Conservation (phyloP, 1,140 invertebrate genomes). For the Eufriesea mexicana region DNA sequence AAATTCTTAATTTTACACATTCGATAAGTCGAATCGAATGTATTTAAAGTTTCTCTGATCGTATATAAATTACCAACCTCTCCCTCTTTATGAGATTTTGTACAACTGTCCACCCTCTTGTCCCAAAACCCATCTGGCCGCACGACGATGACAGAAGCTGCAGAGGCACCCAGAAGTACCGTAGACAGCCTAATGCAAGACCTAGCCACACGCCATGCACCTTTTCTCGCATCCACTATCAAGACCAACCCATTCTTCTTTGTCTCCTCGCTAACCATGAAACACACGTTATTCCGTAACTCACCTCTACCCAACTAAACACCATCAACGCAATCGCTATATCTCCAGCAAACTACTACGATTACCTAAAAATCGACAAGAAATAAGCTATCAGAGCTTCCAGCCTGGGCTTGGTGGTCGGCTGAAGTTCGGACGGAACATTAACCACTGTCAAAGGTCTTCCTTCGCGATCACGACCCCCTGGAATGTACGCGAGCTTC, state of each 20-base stretch:
- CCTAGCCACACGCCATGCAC: conserved; percentile 85
- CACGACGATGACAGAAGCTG: conserved; percentile 85
- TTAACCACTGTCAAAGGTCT: conserved; percentile 85
- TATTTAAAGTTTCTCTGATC: background rate
- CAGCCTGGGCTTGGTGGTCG: conserved; percentile 82
- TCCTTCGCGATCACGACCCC: conserved; percentile 86
- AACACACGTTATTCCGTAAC: background rate
- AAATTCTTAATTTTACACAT: too few species aligned
- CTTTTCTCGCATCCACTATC: conserved; percentile 86
- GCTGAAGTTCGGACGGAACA: conserved; percentile 83
- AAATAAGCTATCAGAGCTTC: conserved; percentile 84
- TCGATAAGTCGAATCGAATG: too few species aligned
- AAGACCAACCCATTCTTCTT: conserved; percentile 84
- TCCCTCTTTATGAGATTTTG: conserved; percentile 85
- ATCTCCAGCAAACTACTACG: too few species aligned
- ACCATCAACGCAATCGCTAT: background rate
- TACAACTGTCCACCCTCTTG: conserved; percentile 88
- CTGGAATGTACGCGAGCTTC: conserved; percentile 84
- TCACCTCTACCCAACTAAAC: too few species aligned
- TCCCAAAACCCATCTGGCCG: conserved; percentile 89
- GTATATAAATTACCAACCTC: conserved; percentile 82
- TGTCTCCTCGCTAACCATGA: conserved; percentile 78
- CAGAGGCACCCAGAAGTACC: conserved; percentile 81
- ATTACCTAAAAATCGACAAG: conserved; percentile 85
- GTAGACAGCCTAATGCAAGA: conserved; percentile 84